Conservation (phyloP, 2,888 invertebrate species). For the Bembecia ichneumoniformis region DNA sequence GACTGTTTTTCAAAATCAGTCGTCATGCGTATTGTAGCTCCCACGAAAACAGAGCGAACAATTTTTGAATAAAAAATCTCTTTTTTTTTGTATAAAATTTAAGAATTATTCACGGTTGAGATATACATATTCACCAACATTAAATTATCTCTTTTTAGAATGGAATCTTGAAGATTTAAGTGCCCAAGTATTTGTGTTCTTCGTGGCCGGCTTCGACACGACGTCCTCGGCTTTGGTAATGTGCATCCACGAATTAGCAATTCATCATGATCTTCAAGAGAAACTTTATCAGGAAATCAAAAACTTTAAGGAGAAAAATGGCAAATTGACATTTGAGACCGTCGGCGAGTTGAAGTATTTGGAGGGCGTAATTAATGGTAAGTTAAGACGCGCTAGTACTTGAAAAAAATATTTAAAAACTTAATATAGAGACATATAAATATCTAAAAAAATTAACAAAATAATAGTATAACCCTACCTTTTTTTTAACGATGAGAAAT, state of each 20-base stretch:
- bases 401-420: constrained; percentile 15
- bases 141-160: constrained; percentile 27
- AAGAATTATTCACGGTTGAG: no score
- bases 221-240: constrained; percentile 44
- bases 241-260: constrained; percentile 30
- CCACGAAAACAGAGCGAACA: no score
- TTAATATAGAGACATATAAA: no score
- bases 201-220: constrained; percentile 60
- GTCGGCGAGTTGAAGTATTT: constrained; percentile 3
- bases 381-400: background rate
- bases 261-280: constrained; percentile 48
- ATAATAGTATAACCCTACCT: no score
- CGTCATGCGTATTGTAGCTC: no score
- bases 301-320: constrained; percentile 23
- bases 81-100: no score
- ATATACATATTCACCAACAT: background rate
- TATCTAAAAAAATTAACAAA: no score
- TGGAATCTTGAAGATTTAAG: constrained; percentile 49
- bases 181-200: constrained; percentile 59
- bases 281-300: constrained; percentile 46
- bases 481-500: no score
- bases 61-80: no score
- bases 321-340: constrained; percentile 15
- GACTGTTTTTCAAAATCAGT: no score
- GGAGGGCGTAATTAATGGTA: constrained; percentile 4